Evolutionary conservation across 2,888 invertebrate species (phyloP), one percentile per base, ranked within the genome.

Genomic region (Cryptus viduatorius): DNA sequence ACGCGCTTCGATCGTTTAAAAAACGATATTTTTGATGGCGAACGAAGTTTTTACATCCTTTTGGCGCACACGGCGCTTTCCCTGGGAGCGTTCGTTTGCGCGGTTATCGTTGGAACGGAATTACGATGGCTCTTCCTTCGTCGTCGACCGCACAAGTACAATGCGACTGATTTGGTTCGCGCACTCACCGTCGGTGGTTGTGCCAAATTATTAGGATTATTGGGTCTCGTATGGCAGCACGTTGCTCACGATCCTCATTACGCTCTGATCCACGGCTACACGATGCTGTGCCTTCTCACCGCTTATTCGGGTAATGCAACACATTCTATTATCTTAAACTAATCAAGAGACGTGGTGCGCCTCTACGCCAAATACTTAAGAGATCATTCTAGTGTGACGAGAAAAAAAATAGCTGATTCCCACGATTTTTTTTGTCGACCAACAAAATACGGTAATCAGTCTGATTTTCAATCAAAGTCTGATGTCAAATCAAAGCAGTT

Each of bases 191-290:
- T 93, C 37, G 94, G 93, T 1, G 92, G 93, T 14, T 93, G 90
- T 44, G 91, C 93, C 7, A 93, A 93, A 86, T 83, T 94, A 12
- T 84, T 94, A n/a, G 93, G 91, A 16, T 71, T 93, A 12, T 77
- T 94, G 14, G 92, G 91, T 16, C 91, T 94, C 37, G 89, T 93
- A 3, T 94, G 94, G 94, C 90, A 91, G 48, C 89, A 91, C 48
- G 89, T 91, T 31, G 89, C 90, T 4, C 89, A 90, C 0, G 90
- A 90, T 71, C 89, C 90, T 3, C 91, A 93, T 82, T 91, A 92
- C 68, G 79, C 90, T 42, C 94, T 97, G 1, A 96, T 97, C 2
- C 95, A 95, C 80, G 94, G 95, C 0, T 97, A 97, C 90, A 96
- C 95, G 76, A 94, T 95, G 24, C 94, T 96, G 10, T 95, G 96